Evolutionary conservation across 2,797 vertebrate species (phyloP), one percentile per base, ranked within the genome.

Genomic region (Lutjanus campechanus): DNA sequence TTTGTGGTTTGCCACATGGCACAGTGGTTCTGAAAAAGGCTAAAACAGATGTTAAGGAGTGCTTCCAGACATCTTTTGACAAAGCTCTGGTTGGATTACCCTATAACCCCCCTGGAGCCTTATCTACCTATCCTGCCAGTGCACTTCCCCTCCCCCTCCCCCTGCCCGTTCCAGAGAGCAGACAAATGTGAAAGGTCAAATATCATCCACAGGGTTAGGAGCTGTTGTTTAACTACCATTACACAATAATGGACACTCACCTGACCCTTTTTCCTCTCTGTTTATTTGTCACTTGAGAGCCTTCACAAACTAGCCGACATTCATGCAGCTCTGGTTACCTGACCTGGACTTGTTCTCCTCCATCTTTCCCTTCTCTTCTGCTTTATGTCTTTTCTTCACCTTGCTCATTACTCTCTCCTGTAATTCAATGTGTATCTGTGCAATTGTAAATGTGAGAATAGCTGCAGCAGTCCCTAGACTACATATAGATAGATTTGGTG

Each of bases 201-300:
- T 87, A 84, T 89, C 90, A 79, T 68, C 64, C 81, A 79, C 65
- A 11, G 82, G 60, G 69, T 84, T 55, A 59, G 29, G 2, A 60
- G 63, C 82, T 86, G 86, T 90, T 87, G 81, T 89, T 89, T 81
- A 85, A 80, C 81, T 59, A 59, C 64, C 60, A 64, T 81, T 79
- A 84, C 76, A 60, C 69, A 49, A 69, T 77, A 81, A 73, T 77
- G 60, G 79, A 85, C 68, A 53, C 58, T 63, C 69, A 69, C 75
- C 76, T 77, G 78, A 89, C 76, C 71, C 60, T 62, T 68, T 89
- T 69, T 70, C 62, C 67, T 62, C 58, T 68, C 60, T 65, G 82
- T 89, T 86, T 85, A 44, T 89, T 86, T 88, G 87, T 87, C 88
- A 92, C 76, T 25, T 84, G 81, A 92, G 81, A 87, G 51, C 40